A percentile compares a stretch with the other conserved stretches of the same genome.
Evolutionary conservation across 2,113 vertebrate genomes (phyloP).

Genomic region (Melanostigma gelatinosum): DNA sequence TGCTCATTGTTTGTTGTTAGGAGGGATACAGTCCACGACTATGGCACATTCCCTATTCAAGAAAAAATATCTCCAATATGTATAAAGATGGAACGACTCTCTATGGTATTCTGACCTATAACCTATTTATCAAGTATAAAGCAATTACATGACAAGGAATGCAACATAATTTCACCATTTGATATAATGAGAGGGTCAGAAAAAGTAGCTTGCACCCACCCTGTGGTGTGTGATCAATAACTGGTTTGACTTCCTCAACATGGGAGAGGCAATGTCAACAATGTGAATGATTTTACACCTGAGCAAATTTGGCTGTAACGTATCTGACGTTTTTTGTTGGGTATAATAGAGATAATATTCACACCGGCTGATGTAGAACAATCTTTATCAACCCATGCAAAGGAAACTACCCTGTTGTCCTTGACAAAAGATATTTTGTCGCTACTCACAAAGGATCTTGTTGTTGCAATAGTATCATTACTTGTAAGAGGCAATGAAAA

Average conservation of each 20-base stretch:
- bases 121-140: constrained; percentile 21
- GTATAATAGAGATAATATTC: neutral
- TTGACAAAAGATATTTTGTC: neutral
- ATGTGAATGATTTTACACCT: neutral
- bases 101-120: constrained; percentile 20
- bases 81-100: neutral
- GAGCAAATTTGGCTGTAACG: neutral
- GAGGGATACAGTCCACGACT: constrained; percentile 36
- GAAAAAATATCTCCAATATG: constrained; percentile 5
- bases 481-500: neutral
- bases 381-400: neutral
- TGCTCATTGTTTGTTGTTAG: constrained; percentile 61
- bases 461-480: neutral
- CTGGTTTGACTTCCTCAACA: neutral
- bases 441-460: neutral
- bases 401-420: neutral
- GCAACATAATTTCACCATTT: constrained; percentile 36
- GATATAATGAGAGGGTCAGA: constrained; percentile 9
- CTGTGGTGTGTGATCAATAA: constrained; percentile 9
- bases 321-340: neutral
- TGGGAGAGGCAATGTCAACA: neutral
- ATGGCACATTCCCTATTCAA: constrained; percentile 30
- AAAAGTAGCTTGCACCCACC: neutral
- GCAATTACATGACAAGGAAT: constrained; percentile 3
- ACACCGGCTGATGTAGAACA: neutral